phyloP scores from a whole-genome alignment of 1,140 invertebrate genomes.

The Cyclina sinensis region DNA sequence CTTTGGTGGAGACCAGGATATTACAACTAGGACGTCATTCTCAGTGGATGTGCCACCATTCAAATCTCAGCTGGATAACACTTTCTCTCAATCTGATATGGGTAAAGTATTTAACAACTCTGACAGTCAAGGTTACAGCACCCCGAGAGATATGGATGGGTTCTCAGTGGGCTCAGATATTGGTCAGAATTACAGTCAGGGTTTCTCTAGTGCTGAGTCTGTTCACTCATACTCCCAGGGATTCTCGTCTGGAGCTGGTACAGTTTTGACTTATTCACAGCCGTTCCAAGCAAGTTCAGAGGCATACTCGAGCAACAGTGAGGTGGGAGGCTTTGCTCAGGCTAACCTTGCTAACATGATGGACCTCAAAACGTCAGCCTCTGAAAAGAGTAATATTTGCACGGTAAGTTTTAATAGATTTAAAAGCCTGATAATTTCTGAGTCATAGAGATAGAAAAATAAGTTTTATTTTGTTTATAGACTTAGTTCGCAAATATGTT shows the following conservation, averaged over 20 bases:
- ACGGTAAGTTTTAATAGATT: constrained; percentile 87
- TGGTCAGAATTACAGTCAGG: constrained; percentile 43
- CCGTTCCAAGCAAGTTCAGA: constrained; percentile 41
- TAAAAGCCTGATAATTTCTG: too few relatives aligned
- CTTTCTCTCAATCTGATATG: constrained; percentile 57
- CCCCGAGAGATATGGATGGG: constrained; percentile 43
- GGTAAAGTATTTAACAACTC: constrained; percentile 51
- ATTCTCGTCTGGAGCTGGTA: constrained; percentile 31
- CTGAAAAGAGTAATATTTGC: constrained; percentile 90
- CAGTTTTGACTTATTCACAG: constrained; percentile 44
- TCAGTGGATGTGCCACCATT: constrained; percentile 59
- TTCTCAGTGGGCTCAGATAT: constrained; percentile 45
- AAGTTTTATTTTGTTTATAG: too few relatives aligned
- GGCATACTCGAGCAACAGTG: not conserved
- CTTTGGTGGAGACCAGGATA: constrained; percentile 43
- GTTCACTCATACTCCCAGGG: constrained; percentile 31
- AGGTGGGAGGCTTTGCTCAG: constrained; percentile 31
- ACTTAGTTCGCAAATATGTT: too few relatives aligned
- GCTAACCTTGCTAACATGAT: constrained; percentile 59
- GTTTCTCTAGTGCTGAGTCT: constrained; percentile 37
- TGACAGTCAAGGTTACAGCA: constrained; percentile 28
- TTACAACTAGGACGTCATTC: constrained; percentile 52
- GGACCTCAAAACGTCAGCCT: constrained; percentile 36
- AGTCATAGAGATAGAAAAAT: too few relatives aligned
- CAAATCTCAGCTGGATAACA: constrained; percentile 36